Evolutionary conservation across 2,888 invertebrate species (phyloP), one percentile per base, ranked within the genome.

Genomic region (Dasypolia templi): DNA sequence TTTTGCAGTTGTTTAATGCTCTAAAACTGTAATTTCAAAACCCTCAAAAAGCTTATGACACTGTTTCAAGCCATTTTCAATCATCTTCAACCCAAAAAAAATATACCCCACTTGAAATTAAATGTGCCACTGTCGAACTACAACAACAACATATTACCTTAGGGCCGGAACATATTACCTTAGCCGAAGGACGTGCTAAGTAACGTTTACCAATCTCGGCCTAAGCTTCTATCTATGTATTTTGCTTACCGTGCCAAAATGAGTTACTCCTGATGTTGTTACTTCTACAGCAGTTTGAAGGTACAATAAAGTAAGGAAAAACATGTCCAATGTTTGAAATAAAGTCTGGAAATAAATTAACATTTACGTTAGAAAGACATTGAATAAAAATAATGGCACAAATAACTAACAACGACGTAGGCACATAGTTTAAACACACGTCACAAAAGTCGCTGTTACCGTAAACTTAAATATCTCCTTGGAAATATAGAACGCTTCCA

Each of bases 401-500:
- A n/a, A 59, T 11, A 22, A 26, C 1, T 22, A 26, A 32, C 14
- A 7, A n/a, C 17, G 39, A 29, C 44, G 19, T 19, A 62, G 19
- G 12, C 7, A 22, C 12, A 26, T 42, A 22, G 22, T 63, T 19
- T 3, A 42, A 26, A 59, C 1, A 49, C 42, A 42, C 11, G 12
- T 49, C 22, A 12, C 9, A 42, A 35, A 53, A 65, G 12, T 14
- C 1, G 14, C 3, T 17, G 65, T 69, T 77, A 79, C 79, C 56
- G 32, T 19, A 51, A 39, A 70, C n/a, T 77, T 55, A 46, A 82
- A 79, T 51, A 82, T 46, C 12, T 62, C 65, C 22, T 76, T 82
- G n/a, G 35, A 81, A 42, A 77, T 44, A n/a, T 70, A 51, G n/a
- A 77, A 79, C 0, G 82, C 69, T 46, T 79, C 46, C 65, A 76